These are phyloP conservation scores for Meloidogyne hapla DNA, from an alignment of 1,140 invertebrate species.

Conservation along the genomic window DNA sequence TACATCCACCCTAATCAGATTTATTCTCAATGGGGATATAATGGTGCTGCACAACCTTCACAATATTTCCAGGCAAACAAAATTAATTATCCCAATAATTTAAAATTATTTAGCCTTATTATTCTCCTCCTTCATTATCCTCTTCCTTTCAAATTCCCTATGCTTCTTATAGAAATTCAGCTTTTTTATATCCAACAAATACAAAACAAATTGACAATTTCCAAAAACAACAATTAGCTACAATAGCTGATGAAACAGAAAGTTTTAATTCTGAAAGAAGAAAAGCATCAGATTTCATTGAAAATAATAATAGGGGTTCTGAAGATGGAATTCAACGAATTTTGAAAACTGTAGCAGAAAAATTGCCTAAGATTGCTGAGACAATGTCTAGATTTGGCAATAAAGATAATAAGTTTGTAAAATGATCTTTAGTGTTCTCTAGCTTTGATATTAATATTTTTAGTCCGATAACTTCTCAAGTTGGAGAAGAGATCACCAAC, in stretches of 20 bases:
- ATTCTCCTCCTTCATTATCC: not conserved
- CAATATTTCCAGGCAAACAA: not conserved
- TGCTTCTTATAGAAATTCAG: constrained; percentile 12
- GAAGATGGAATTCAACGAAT: constrained; percentile 22
- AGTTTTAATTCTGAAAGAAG: constrained; percentile 4
- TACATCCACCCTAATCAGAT: not conserved
- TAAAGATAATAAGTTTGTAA: not conserved
- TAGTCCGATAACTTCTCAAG: not conserved
- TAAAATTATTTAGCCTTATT: constrained; percentile 1
- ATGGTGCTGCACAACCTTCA: not conserved
- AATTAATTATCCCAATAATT: not conserved
- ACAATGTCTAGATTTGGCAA: constrained; percentile 21
- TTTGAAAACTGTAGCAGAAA: constrained; percentile 25
- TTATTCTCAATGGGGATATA: not conserved
- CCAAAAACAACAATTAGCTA: constrained; percentile 5
- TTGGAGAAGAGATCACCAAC: not conserved
- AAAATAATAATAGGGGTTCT: not conserved
- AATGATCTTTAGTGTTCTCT: too few species aligned
- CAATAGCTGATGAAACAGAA: constrained; percentile 22
- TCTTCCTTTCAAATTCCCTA: constrained; percentile 5
- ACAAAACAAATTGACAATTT: not conserved
- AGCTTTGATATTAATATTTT: not conserved
- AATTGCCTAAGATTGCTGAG: constrained; percentile 26
- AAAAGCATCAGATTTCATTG: not conserved
- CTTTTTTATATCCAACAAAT: not conserved